These are phyloP conservation scores for Cryptosula pallasiana DNA, from an alignment of 2,888 invertebrate species.

Conservation along the genomic window DNA sequence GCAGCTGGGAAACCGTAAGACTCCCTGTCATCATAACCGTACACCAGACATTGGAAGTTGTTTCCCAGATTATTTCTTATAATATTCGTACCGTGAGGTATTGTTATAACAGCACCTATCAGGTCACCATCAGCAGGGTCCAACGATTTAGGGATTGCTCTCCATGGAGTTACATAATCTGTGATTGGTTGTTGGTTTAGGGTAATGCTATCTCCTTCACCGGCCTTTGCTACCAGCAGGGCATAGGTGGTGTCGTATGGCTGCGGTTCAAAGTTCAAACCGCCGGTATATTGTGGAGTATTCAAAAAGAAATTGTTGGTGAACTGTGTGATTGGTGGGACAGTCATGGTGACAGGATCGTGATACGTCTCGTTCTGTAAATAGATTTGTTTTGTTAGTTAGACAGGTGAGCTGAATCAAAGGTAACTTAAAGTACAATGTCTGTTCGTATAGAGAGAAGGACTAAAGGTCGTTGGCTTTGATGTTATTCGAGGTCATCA, in stretches of 20 bases:
- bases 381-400: no score
- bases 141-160: neutral
- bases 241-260: slow-evolving; percentile 10
- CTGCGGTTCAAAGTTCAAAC: slow-evolving; percentile 19
- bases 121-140: slow-evolving; percentile 6
- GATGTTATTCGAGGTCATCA: no score
- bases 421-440: no score
- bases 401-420: no score
- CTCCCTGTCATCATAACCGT: slow-evolving; percentile 23
- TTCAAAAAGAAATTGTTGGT: slow-evolving; percentile 23
- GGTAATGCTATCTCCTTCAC: neutral
- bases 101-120: neutral
- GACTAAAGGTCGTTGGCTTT: no score
- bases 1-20: slow-evolving; percentile 19
- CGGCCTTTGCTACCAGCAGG: slow-evolving; percentile 11
- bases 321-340: slow-evolving; percentile 20
- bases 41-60: slow-evolving; percentile 20
- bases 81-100: slow-evolving; percentile 11
- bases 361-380: slow-evolving; percentile 22
- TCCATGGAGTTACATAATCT: slow-evolving; percentile 6
- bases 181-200: slow-evolving; percentile 8
- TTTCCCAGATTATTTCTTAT: neutral
- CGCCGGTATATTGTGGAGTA: slow-evolving; percentile 18
- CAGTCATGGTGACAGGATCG: slow-evolving; percentile 18
- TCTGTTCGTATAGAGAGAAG: no score